Conservation (phyloP, 2,888 invertebrate species). For the Adelognathus sp. region DNA sequence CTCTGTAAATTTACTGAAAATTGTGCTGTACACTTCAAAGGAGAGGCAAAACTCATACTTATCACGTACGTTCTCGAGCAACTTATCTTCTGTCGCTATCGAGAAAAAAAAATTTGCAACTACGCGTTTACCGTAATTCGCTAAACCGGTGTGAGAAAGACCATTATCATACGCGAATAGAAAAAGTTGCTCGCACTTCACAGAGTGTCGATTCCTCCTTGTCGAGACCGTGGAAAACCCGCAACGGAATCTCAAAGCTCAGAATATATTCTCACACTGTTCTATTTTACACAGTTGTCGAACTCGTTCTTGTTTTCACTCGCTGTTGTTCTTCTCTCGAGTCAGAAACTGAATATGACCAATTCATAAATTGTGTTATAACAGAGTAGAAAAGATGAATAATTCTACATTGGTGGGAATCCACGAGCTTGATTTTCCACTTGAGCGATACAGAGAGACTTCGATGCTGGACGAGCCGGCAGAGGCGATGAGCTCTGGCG, state of each 20-base stretch:
- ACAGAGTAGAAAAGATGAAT: background rate
- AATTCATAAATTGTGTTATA: background rate
- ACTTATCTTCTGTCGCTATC: background rate
- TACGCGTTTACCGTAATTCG: slow-evolving; percentile 34
- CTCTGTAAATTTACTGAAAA: background rate
- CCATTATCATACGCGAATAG: slow-evolving; percentile 1
- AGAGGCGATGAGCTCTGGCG: slow-evolving; percentile 28
- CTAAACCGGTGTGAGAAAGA: slow-evolving; percentile 1
- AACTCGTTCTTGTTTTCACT: background rate
- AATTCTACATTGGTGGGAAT: slow-evolving; percentile 1
- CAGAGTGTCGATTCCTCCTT: background rate
- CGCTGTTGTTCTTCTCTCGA: background rate
- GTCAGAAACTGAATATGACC: background rate
- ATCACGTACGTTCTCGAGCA: background rate
- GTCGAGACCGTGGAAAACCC: background rate
- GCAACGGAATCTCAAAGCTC: background rate
- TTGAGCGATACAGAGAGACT: slow-evolving; percentile 51
- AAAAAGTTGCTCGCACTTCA: background rate
- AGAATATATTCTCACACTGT: background rate
- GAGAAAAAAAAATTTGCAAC: background rate
- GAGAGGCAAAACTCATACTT: slow-evolving; percentile 16
- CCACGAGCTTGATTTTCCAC: background rate
- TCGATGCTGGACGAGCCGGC: slow-evolving; percentile 55
- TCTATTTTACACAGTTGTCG: background rate
- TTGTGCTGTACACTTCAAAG: background rate